Conservation (phyloP, 2,888 invertebrate species). For the Callosobruchus maculatus region DNA sequence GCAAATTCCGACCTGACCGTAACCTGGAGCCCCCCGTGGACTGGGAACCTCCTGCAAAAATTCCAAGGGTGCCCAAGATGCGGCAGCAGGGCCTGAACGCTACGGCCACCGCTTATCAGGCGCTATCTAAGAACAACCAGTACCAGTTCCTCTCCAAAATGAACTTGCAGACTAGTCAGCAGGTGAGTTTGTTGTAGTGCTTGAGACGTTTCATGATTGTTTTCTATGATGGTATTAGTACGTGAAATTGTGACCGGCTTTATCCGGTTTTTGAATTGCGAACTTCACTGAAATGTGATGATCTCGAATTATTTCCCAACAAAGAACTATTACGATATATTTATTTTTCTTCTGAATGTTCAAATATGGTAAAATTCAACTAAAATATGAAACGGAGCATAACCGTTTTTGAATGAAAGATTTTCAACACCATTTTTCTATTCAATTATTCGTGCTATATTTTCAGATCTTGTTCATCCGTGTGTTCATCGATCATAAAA, state of each 20-base stretch:
- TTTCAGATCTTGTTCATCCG: no score
- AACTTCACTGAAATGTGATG: no score
- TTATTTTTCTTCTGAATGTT: no score
- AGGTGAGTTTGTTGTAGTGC: neutral
- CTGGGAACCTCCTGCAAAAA: constrained; percentile 93
- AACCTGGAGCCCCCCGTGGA: constrained; percentile 85
- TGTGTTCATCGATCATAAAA: no score
- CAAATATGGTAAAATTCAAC: no score
- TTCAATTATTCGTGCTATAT: no score
- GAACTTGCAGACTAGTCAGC: constrained; percentile 36
- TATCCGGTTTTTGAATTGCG: no score
- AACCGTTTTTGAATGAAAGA: no score
- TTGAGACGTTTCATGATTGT: neutral
- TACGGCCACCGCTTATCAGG: constrained; percentile 51
- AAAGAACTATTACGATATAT: no score
- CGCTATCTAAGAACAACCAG: constrained; percentile 49
- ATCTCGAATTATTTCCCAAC: no score
- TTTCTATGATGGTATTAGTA: neutral
- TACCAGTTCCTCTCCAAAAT: constrained; percentile 43
- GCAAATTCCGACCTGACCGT: constrained; percentile 82
- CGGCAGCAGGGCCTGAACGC: constrained; percentile 42
- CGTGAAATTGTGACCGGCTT: neutral
- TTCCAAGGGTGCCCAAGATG: constrained; percentile 65
- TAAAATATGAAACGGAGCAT: no score
- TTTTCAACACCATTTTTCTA: no score